phyloP scores from a whole-genome alignment of 1,140 invertebrate species.

The Chironomus striatipennis region DNA sequence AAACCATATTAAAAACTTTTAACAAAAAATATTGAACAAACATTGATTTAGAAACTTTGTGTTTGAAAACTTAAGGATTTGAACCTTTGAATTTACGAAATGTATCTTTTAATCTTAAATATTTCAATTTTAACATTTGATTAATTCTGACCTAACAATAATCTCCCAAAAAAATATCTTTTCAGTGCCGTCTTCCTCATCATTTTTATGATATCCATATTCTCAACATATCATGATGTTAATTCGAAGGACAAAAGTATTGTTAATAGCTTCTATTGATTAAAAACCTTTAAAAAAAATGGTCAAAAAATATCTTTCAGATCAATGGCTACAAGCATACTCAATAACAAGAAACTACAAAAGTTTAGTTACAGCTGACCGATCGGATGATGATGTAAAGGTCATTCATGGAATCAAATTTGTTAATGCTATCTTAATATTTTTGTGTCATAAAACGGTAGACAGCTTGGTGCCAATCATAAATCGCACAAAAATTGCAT shows the following conservation, averaged over 20 bases:
- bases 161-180: too few species aligned
- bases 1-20: too few species aligned
- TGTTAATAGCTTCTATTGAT: background rate
- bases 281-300: too few species aligned
- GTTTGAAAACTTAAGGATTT: background rate
- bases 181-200: slow-evolving; percentile 28
- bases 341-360: slow-evolving; percentile 51
- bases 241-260: background rate
- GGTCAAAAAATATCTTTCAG: slow-evolving; percentile 35
- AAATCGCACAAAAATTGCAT: slow-evolving; percentile 53
- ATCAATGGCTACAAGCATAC: slow-evolving; percentile 47
- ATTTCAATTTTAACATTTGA: slow-evolving; percentile 30
- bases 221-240: background rate
- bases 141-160: too few species aligned
- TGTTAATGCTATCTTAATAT: slow-evolving; percentile 51
- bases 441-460: slow-evolving; percentile 57
- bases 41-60: too few species aligned
- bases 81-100: background rate
- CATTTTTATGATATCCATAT: slow-evolving; percentile 27
- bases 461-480: slow-evolving; percentile 53
- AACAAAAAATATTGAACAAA: too few species aligned
- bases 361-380: slow-evolving; percentile 46
- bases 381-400: slow-evolving; percentile 46
- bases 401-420: slow-evolving; percentile 52
- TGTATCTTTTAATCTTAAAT: too few species aligned